Percentiles rank a stretch among this genome's conserved stretches.
Conservation (phyloP, 2,113 vertebrate genomes). For the Capreolus pygargus region DNA sequence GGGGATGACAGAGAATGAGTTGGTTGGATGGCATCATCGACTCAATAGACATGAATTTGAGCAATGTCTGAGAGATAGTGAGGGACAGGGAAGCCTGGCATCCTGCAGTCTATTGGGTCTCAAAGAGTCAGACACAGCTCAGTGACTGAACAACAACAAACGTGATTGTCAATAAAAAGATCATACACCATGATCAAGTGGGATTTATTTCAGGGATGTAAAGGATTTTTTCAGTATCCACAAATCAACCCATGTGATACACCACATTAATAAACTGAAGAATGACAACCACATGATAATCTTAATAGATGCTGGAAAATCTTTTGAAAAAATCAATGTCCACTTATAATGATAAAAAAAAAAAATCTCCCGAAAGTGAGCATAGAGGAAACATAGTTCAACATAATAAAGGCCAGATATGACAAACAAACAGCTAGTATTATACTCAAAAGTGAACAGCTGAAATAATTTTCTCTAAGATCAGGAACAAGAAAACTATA, state of each 20-base stretch:
- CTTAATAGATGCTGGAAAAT: neutral
- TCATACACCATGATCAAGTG: neutral
- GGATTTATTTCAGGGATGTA: neutral
- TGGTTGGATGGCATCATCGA: neutral
- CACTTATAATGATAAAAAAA: neutral
- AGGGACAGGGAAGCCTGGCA: neutral
- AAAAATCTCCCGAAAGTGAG: neutral
- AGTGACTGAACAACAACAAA: neutral
- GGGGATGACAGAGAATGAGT: neutral
- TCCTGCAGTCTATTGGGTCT: neutral
- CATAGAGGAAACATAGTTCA: neutral
- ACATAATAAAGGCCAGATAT: neutral
- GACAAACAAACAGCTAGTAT: neutral
- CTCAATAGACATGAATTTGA: neutral
- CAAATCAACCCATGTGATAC: neutral
- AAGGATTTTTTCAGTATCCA: neutral
- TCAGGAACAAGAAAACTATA: neutral
- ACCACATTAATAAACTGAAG: neutral
- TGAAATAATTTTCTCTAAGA: neutral
- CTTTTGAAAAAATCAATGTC: neutral
- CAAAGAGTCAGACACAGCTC: neutral
- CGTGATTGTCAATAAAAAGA: neutral
- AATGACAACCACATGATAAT: neutral
- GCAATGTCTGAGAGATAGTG: neutral
- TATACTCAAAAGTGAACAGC: neutral